Evolutionary conservation across 2,113 vertebrate genomes (phyloP).

Genomic region (Gymnarchus niloticus): DNA sequence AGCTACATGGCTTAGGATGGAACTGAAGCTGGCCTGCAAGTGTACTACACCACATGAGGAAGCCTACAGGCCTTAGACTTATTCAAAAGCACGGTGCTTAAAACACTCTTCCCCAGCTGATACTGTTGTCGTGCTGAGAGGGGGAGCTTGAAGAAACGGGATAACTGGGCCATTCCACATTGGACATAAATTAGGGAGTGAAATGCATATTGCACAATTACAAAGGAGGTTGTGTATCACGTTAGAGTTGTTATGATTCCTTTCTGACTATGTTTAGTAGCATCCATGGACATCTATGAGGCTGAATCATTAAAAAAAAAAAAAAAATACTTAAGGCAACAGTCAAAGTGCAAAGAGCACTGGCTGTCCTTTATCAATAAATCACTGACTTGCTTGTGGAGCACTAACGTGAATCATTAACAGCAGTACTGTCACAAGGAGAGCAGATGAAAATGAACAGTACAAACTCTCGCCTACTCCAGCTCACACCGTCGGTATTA

Average conservation of each 20-base stretch:
- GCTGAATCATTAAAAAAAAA: background rate
- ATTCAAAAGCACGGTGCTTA: background rate
- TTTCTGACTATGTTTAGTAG: background rate
- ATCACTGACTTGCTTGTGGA: slow-evolving; percentile 3
- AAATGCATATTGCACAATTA: background rate
- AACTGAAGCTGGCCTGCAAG: background rate
- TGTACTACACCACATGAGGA: background rate
- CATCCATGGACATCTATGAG: background rate
- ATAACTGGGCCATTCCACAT: slow-evolving; percentile 2
- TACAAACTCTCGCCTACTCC: background rate
- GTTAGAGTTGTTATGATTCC: background rate
- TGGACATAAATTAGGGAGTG: background rate
- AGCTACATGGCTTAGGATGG: background rate
- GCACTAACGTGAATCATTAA: background rate
- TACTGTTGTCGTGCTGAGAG: background rate
- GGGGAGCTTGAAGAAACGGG: background rate
- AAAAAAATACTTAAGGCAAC: background rate
- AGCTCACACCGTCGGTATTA: background rate
- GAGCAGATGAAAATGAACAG: background rate
- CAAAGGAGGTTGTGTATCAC: background rate
- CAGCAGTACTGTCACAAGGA: background rate
- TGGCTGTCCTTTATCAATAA: background rate
- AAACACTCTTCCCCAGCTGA: background rate
- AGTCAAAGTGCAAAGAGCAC: slow-evolving; percentile 8
- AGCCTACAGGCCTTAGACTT: background rate